Evolutionary conservation across 2,113 vertebrate genomes (phyloP), one percentile per base, ranked within the genome.

Genomic region (Nothoprocta pentlandii): DNA sequence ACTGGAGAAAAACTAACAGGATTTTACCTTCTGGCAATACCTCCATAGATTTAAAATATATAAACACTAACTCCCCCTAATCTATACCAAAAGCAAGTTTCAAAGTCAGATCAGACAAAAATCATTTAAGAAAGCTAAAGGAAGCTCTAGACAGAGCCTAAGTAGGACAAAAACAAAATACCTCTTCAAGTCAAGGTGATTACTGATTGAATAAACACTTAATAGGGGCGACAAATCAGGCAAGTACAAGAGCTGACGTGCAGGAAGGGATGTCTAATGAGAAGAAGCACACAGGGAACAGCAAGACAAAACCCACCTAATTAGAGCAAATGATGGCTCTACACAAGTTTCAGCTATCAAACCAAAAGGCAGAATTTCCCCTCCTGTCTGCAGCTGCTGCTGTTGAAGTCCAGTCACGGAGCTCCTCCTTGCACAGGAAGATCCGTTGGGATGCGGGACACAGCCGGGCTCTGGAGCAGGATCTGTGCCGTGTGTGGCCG

Each of bases 81-180:
- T 4, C 36, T 44, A 7, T 77, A 75, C 70, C 32, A 78, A 92
- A 94, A 42, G 25, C 47, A 80, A 6, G 7, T 67, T 19, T 62
- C 73, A 89, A 92, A 77, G 32, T 73, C 66, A 51, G 39, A 75
- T 46, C 61, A 28, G 20, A 67, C 12, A 92, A 44, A 39, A 93
- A 90, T 71, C 70, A 9, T 87, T n/a, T 79, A 86, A 71, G 59
- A 82, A 90, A 85, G 71, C 14, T 63, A 64, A 95, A 36, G 53
- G 47, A 87, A 94, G 32, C 28, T 83, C 63, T 69, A 84, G 23
- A 22, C 34, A 42, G 86, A 76, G 15, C 44, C 79, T 66, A 51
- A 89, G 66, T 53, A 74, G 46, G 25, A 71, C 46, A 94, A 91
- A 75, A 39, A 39, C 36, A 39, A 80, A 61, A 42, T 7, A 9